A percentile compares a stretch with the other conserved stretches of the same genome.
These are phyloP conservation scores for Heliocidaris erythrogramma DNA, from an alignment of 35 echinoderm and acorn worm species.

Conservation along the genomic window DNA sequence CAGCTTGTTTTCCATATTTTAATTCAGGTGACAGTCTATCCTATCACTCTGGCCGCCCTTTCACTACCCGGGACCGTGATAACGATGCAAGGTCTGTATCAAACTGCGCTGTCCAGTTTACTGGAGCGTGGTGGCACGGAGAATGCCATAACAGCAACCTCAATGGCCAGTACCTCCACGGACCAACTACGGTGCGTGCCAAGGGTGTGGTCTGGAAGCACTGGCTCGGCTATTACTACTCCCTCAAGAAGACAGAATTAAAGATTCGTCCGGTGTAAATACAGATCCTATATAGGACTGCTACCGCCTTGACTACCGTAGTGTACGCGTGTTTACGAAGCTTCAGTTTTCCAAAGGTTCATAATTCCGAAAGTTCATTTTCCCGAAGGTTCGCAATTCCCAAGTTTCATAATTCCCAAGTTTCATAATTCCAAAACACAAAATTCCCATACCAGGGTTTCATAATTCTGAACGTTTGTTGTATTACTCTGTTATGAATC, in stretches of 20 bases:
- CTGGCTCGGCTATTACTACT: not conserved
- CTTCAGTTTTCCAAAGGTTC: too few relatives aligned
- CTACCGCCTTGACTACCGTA: too few relatives aligned
- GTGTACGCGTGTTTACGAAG: too few relatives aligned
- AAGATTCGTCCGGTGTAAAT: not conserved
- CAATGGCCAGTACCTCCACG: not conserved
- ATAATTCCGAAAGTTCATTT: too few relatives aligned
- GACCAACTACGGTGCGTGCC: not conserved
- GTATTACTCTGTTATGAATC: too few relatives aligned
- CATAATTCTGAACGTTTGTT: too few relatives aligned
- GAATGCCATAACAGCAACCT: not conserved
- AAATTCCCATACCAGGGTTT: too few relatives aligned
- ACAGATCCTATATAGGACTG: not conserved
- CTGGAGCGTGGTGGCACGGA: not conserved
- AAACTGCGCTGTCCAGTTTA: not conserved
- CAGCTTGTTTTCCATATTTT: not conserved
- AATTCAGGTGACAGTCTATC: not conserved
- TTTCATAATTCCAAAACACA: too few relatives aligned
- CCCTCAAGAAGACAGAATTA: not conserved
- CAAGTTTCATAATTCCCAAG: too few relatives aligned
- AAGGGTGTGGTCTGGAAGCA: not conserved
- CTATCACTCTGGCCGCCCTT: not conserved
- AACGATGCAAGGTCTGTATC: not conserved
- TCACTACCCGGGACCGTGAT: not conserved
- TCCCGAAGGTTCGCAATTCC: too few relatives aligned